These are phyloP conservation scores for Channa argus DNA, from an alignment of 2,113 vertebrate species.

Conservation along the genomic window DNA sequence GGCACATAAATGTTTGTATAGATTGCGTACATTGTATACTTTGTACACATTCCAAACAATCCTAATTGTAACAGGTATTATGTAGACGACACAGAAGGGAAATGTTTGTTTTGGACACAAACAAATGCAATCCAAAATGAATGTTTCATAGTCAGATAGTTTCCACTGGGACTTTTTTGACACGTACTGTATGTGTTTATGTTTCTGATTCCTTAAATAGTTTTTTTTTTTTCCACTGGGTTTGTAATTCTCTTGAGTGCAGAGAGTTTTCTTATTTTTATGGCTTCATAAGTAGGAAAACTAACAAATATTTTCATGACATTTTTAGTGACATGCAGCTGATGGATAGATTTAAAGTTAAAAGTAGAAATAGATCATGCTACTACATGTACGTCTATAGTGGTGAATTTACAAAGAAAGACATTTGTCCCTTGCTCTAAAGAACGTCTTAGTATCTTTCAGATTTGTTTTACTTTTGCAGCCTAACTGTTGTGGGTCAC, in stretches of 20 bases:
- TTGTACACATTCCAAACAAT: slow-evolving; percentile 58
- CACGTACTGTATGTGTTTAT: slow-evolving; percentile 36
- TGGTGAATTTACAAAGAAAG: too few species aligned
- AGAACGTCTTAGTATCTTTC: too few species aligned
- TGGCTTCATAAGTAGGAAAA: slow-evolving; percentile 16
- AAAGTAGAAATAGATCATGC: background rate
- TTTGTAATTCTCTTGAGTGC: background rate
- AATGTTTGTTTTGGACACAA: slow-evolving; percentile 55
- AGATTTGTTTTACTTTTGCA: too few species aligned
- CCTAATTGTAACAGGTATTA: slow-evolving; percentile 44
- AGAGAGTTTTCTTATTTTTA: slow-evolving; percentile 27
- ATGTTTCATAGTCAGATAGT: slow-evolving; percentile 41
- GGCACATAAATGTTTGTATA: slow-evolving; percentile 62
- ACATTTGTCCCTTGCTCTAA: too few species aligned
- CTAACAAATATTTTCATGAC: slow-evolving; percentile 1
- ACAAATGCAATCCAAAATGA: slow-evolving; percentile 41
- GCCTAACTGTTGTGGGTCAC: too few species aligned
- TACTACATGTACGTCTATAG: too few species aligned
- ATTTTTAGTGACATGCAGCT: background rate
- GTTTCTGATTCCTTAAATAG: slow-evolving; percentile 47
- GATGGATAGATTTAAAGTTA: slow-evolving; percentile 8
- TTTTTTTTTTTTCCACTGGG: slow-evolving; percentile 7
- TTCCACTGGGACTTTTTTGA: slow-evolving; percentile 18
- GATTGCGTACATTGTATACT: too few species aligned
- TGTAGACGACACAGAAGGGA: slow-evolving; percentile 30